phyloP scores from a whole-genome alignment of 2,888 invertebrate genomes.

The Stegophylla sp. region DNA sequence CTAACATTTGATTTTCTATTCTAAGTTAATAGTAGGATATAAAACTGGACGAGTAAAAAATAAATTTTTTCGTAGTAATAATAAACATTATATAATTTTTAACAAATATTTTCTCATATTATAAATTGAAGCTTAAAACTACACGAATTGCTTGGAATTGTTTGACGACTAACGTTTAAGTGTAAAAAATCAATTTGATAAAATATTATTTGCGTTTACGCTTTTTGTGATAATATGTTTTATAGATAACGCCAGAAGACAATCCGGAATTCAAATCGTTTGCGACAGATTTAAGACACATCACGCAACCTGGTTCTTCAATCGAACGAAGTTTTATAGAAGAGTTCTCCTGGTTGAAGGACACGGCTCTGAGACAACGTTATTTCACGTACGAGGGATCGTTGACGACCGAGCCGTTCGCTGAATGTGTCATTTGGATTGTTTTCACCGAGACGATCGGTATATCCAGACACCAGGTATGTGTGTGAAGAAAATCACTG shows the following conservation, averaged over 20 bases:
- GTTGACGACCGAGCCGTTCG: constrained; percentile 60
- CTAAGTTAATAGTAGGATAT: too few species aligned
- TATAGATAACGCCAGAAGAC: constrained; percentile 28
- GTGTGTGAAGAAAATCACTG: background rate
- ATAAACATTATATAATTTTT: too few species aligned
- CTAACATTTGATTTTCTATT: too few species aligned
- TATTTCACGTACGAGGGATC: constrained; percentile 60
- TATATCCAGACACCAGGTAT: constrained; percentile 59
- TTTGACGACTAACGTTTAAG: too few species aligned
- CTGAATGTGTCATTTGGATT: constrained; percentile 61
- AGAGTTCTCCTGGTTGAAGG: constrained; percentile 56
- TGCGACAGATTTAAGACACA: constrained; percentile 34
- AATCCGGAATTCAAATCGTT: constrained; percentile 55
- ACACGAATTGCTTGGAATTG: too few species aligned
- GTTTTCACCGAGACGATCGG: constrained; percentile 57
- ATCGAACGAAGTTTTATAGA: constrained; percentile 53
- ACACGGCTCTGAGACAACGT: constrained; percentile 42
- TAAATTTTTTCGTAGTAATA: too few species aligned
- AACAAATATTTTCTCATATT: too few species aligned
- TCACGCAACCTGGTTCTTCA: constrained; percentile 7
- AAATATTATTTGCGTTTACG: too few species aligned
- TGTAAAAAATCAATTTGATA: too few species aligned
- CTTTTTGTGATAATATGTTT: background rate
- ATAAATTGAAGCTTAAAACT: too few species aligned
- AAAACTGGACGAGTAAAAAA: too few species aligned